Conservation (phyloP, 1,140 invertebrate species). For the Chironomus striatipennis region DNA sequence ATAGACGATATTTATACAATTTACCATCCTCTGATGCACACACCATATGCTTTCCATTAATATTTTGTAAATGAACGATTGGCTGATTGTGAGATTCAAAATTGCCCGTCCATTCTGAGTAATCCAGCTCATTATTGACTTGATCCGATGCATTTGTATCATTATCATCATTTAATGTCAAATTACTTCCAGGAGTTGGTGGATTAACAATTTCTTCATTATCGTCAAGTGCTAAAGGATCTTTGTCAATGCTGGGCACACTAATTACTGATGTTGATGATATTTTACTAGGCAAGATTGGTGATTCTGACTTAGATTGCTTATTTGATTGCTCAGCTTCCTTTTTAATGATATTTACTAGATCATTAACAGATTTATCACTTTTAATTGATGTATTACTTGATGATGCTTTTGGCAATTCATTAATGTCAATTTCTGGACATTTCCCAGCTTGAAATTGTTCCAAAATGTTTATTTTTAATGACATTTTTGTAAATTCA, state of each 20-base stretch:
- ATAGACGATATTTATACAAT: constrained; percentile 44
- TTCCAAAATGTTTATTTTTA: not conserved
- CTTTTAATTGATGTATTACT: not conserved
- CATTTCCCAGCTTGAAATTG: not conserved
- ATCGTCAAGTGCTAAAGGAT: not conserved
- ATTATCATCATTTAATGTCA: constrained; percentile 4
- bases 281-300: not conserved
- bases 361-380: not conserved
- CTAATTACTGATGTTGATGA: not conserved
- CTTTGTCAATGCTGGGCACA: not conserved
- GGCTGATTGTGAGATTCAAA: constrained; percentile 30
- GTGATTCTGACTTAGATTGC: not conserved
- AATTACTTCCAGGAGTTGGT: not conserved
- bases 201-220: not conserved
- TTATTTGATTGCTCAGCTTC: not conserved
- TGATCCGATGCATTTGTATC: not conserved
- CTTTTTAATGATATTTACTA: not conserved
- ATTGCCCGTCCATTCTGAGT: constrained; percentile 26
- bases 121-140: constrained; percentile 26
- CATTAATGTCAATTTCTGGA: not conserved
- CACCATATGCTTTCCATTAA: constrained; percentile 33
- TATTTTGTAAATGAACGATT: constrained; percentile 33
- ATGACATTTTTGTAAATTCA: not conserved
- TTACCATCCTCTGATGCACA: constrained; percentile 47
- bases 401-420: not conserved